Evolutionary conservation across 2,888 invertebrate species (phyloP).

Genomic region (Mesorhabditis spiculigera): DNA sequence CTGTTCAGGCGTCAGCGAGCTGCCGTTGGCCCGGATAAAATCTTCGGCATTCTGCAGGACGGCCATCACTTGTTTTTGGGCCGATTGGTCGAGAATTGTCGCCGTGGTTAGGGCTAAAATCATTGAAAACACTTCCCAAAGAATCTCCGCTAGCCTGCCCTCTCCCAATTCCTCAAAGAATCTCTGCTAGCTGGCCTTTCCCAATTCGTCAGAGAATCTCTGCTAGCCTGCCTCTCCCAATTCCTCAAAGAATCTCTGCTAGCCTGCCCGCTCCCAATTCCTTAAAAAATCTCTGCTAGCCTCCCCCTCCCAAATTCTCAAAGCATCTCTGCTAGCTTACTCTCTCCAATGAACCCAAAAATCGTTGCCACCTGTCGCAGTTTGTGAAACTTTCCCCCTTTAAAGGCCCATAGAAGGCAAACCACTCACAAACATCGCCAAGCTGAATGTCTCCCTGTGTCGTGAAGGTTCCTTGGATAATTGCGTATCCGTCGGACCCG

Average conservation of each 20-base stretch:
- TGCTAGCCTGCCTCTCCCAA: too few species aligned
- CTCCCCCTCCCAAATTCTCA: not conserved
- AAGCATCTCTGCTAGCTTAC: too few species aligned
- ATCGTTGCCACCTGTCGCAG: not conserved
- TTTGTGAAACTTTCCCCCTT: too few species aligned
- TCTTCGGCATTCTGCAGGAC: conserved; percentile 30
- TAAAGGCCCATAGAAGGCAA: not conserved
- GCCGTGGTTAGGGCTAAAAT: conserved; percentile 25
- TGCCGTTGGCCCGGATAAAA: conserved; percentile 28
- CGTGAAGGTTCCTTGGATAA: conserved; percentile 29
- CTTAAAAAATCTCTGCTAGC: not conserved
- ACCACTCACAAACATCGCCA: conserved; percentile 11
- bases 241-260: too few species aligned
- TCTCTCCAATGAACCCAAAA: not conserved
- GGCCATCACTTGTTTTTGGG: conserved; percentile 26
- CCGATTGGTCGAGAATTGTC: conserved; percentile 32
- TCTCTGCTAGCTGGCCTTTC: not conserved
- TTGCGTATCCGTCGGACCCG: conserved; percentile 32
- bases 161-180: not conserved
- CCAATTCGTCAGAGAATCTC: too few species aligned
- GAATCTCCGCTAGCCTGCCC: too few species aligned
- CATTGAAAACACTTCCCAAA: not conserved
- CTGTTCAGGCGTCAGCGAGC: conserved; percentile 28
- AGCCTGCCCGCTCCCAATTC: too few species aligned
- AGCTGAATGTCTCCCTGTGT: conserved; percentile 28